phyloP scores from a whole-genome alignment of 23 tunicate genomes.

The Halocynthia aurantium region DNA sequence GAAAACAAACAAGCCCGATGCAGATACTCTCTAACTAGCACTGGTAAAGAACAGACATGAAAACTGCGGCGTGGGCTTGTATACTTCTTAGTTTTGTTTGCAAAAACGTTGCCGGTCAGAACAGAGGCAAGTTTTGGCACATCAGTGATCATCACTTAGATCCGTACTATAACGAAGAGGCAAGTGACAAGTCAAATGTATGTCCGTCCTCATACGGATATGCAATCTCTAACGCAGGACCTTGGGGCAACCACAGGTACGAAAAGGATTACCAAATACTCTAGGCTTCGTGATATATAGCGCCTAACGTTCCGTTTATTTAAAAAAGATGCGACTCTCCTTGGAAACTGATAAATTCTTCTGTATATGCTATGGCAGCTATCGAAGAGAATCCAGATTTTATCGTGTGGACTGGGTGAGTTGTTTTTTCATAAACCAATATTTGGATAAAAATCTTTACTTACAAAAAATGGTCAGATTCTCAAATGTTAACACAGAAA shows the following conservation, averaged over 20 bases:
- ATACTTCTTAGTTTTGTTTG: no score
- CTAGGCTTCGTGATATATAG: background rate
- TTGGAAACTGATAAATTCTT: slow-evolving; percentile 41
- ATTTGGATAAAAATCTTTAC: no score
- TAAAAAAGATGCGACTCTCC: slow-evolving; percentile 75
- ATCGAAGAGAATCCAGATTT: slow-evolving; percentile 54
- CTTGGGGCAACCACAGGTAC: slow-evolving; percentile 53
- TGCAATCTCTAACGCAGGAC: slow-evolving; percentile 33
- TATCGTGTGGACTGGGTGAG: slow-evolving; percentile 89
- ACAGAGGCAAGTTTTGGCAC: slow-evolving; percentile 55
- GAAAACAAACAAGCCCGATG: no score
- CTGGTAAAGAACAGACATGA: no score
- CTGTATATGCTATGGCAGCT: slow-evolving; percentile 52
- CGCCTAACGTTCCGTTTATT: background rate
- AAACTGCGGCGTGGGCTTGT: no score
- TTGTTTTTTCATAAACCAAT: background rate
- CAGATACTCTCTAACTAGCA: no score
- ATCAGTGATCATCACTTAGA: slow-evolving; percentile 61
- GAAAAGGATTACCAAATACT: slow-evolving; percentile 2
- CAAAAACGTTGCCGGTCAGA: background rate
- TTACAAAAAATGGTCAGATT: no score
- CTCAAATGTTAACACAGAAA: no score
- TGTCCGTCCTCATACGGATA: slow-evolving; percentile 61
- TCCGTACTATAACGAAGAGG: slow-evolving; percentile 28
- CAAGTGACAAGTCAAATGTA: background rate